Evolutionary conservation across 2,113 vertebrate species (phyloP).

Genomic region (Engystomops pustulosus): DNA sequence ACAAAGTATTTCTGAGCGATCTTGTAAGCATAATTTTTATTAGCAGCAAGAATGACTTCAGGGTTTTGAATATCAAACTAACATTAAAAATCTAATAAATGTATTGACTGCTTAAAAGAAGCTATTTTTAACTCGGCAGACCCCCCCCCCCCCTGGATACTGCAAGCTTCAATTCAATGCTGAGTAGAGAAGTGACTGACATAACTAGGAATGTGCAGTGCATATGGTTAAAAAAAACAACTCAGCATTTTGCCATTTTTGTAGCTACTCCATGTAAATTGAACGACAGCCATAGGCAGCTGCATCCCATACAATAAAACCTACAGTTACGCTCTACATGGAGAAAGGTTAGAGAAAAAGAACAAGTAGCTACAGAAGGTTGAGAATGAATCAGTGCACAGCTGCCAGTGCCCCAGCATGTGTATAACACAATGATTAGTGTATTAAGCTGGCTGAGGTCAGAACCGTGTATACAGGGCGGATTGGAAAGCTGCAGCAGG

Average conservation of each 20-base stretch:
- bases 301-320: constrained; percentile 21
- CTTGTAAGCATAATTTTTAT: not conserved
- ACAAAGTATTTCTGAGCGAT: not conserved
- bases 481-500: not conserved
- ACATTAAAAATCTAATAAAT: not conserved
- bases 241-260: not conserved
- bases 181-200: not conserved
- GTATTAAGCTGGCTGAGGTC: constrained; percentile 26
- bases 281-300: constrained; percentile 14
- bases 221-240: constrained; percentile 13
- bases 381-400: constrained; percentile 6
- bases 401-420: constrained; percentile 20
- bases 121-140: not conserved
- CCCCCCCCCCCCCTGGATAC: not conserved
- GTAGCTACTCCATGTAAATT: not conserved
- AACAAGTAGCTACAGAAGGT: constrained; percentile 3
- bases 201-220: not conserved
- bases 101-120: not conserved
- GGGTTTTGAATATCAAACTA: not conserved
- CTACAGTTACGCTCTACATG: not conserved
- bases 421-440: constrained; percentile 34
- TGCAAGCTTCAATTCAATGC: not conserved
- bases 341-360: not conserved
- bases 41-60: not conserved
- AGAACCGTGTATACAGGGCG: not conserved